Base-by-base conservation (phyloP, 1,140 invertebrate genomes). In the Drosophila aff. region DNA sequence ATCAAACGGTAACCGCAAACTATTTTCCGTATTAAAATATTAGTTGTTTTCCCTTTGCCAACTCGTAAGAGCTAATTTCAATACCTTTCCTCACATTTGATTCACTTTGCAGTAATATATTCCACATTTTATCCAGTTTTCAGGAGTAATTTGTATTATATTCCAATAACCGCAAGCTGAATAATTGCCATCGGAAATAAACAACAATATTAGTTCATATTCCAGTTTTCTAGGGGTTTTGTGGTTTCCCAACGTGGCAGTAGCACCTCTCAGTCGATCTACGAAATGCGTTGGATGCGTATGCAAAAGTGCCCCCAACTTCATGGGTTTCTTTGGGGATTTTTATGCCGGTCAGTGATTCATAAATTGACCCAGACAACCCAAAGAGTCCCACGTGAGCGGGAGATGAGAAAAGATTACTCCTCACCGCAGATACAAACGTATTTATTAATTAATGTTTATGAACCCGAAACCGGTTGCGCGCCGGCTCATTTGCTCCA, bases 131-230 rank as follows among this genome's bases (percentile, higher is more conserved):
- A 28, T 28, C 68, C 36, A 61, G 59, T 65, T 79, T 49, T 16
- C 16, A 33, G 10, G n/a, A 18, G 49, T 47, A 66, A 63, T 23
- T 46, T 33, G 15, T 28, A 72, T 18, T 33, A 31, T 43, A 23
- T 23, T 61, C 28, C 49, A 38, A n/a, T 36, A 33, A 53, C 31
- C 61, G 31, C 69, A 73, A 58, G 10, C 64, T n/a, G 23, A 72
- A 41, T 16, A 75, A 71, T 83, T 49, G 26, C 38, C 46, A 81
- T 21, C 76, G 81, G 81, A 84, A 83, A 84, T 76, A 46, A 60
- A 61, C 21, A 36, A 41, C 58, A 18, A 23, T n/a, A 52, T 76
- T 67, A 49, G 72, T 57, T 65, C 53, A 76, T 58, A 67, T 64
- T 40, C 47, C 33, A 49, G 61, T 52, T 62, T 81, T 41, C 18